These are phyloP conservation scores for Actinemys pallida DNA, from an alignment of 2,113 vertebrate species.

Conservation along the genomic window DNA sequence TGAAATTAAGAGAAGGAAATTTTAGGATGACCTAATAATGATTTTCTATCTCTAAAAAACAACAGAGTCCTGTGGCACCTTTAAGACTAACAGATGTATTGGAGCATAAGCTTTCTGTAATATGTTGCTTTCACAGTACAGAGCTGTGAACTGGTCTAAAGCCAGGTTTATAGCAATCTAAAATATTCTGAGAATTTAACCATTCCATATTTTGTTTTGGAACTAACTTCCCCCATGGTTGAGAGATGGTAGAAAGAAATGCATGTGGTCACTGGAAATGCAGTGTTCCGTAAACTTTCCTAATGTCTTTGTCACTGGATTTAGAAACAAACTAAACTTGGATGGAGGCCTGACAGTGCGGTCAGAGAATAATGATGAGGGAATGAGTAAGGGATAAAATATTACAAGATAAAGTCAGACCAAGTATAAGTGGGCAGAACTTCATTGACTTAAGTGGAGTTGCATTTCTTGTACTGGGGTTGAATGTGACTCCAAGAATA, in stretches of 20 bases:
- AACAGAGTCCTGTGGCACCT: too few relatives aligned
- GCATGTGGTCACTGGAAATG: background rate
- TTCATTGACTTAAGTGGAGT: background rate
- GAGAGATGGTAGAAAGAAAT: background rate
- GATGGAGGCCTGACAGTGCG: background rate
- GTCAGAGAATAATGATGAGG: background rate
- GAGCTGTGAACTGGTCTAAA: background rate
- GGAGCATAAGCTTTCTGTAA: rapidly evolving
- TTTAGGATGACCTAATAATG: background rate
- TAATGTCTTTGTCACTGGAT: background rate
- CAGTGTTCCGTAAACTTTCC: background rate
- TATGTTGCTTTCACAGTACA: background rate
- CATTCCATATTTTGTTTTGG: rapidly evolving
- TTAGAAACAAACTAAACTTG: background rate
- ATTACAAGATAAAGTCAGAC: background rate
- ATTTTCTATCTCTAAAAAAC: background rate
- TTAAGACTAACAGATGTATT: too few relatives aligned
- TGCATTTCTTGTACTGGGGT: background rate
- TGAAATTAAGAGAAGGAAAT: conserved; percentile 42
- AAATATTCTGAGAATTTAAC: rapidly evolving
- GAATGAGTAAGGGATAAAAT: background rate
- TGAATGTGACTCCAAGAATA: background rate
- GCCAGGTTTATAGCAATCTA: rapidly evolving
- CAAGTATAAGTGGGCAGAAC: background rate
- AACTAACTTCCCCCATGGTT: rapidly evolving